Conservation (phyloP, 2,113 vertebrate genomes). For the Alces alces region DNA sequence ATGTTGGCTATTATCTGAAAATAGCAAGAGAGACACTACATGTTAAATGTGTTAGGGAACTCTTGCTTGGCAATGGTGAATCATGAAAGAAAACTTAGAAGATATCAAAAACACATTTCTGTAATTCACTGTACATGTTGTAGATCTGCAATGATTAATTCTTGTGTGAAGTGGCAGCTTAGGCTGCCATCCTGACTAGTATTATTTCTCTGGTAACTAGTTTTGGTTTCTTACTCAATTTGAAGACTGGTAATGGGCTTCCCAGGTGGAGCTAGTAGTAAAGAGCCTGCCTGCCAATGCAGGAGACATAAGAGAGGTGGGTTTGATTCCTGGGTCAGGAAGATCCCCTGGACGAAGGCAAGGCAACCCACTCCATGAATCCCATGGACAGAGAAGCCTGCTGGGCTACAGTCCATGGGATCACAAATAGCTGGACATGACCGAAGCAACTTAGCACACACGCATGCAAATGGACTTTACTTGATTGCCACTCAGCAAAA, state of each 20-base stretch:
- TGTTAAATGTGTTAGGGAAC: background rate
- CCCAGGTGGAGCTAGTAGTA: background rate
- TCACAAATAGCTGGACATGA: background rate
- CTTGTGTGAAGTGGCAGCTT: background rate
- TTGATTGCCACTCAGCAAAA: background rate
- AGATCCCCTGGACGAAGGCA: background rate
- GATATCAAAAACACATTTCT: background rate
- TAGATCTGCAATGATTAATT: background rate
- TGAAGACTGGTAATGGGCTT: background rate
- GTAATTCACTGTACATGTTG: background rate
- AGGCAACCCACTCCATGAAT: background rate
- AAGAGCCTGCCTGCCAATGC: background rate
- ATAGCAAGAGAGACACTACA: background rate
- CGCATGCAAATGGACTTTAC: background rate
- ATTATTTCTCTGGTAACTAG: background rate
- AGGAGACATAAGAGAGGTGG: background rate
- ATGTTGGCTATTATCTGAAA: background rate
- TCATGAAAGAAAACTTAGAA: constrained; percentile 12
- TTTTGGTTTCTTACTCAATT: background rate
- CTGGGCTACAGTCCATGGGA: background rate
- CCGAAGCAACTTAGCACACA: background rate
- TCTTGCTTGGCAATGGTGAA: background rate
- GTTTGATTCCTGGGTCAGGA: background rate
- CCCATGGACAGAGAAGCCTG: background rate
- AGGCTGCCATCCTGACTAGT: background rate